A percentile compares a stretch with the other conserved stretches of the same genome.
Conservation (phyloP, 2,888 invertebrate species). For the Rhyacophila evoluta region DNA sequence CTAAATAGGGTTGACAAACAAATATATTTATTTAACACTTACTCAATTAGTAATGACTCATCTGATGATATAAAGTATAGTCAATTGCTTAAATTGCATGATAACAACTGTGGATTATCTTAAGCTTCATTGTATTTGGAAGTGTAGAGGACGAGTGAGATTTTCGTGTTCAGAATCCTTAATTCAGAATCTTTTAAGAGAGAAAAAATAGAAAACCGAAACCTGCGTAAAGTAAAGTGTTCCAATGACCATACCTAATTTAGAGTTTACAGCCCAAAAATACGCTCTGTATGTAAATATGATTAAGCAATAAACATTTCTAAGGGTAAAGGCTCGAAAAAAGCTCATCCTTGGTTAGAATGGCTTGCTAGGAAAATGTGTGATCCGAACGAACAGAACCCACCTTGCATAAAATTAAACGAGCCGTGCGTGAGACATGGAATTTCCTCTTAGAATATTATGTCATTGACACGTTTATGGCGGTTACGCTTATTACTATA, state of each 20-base stretch:
- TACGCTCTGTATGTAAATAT: background rate
- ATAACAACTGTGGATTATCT: no score
- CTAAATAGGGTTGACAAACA: no score
- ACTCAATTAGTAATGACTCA: no score
- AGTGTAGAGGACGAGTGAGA: no score
- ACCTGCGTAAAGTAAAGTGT: background rate
- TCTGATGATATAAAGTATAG: no score
- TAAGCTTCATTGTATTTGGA: no score
- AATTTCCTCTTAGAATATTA: background rate
- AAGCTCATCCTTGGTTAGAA: background rate
- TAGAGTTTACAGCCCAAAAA: background rate
- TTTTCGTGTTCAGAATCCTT: no score
- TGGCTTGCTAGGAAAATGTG: background rate
- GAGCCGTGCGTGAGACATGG: background rate
- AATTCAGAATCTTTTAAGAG: no score
- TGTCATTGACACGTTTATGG: constrained; percentile 3
- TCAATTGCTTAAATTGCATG: no score
- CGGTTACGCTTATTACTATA: background rate
- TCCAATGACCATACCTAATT: constrained; percentile 1
- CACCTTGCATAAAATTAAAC: background rate
- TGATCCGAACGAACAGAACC: constrained; percentile 3
- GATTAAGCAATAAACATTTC: constrained; percentile 2
- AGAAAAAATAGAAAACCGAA: background rate
- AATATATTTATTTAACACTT: no score
- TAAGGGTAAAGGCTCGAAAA: background rate